Conservation (phyloP, 1,140 invertebrate genomes). For the Pogonomyrmex barbatus region DNA sequence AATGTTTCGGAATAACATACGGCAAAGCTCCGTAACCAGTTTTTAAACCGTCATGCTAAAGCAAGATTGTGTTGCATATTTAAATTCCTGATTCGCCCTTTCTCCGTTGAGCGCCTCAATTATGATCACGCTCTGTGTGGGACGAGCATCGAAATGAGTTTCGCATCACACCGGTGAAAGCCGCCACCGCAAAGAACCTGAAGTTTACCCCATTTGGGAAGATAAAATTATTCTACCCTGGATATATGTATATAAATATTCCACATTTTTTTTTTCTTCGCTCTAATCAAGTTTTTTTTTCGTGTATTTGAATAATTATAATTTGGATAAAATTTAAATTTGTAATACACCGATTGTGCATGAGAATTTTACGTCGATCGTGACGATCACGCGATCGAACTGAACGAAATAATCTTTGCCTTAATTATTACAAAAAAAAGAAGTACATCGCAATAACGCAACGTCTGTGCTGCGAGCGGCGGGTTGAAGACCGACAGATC, state of each 20-base stretch:
- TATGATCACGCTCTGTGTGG: constrained; percentile 29
- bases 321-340: constrained; percentile 19
- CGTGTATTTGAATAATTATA: not conserved
- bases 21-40: constrained; percentile 20
- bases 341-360: not conserved
- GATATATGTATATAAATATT: not conserved
- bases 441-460: not conserved
- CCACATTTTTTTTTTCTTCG: not conserved
- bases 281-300: not conserved
- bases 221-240: constrained; percentile 4
- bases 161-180: constrained; percentile 21
- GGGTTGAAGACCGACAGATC: not conserved
- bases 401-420: not conserved
- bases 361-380: not conserved
- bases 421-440: not conserved
- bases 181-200: constrained; percentile 4
- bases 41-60: not conserved
- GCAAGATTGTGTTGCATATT: constrained; percentile 23
- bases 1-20: not conserved
- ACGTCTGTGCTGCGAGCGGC: not conserved
- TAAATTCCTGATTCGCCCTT: constrained; percentile 33
- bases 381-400: not conserved
- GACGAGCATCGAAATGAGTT: constrained; percentile 40
- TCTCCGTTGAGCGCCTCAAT: not conserved
- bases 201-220: constrained; percentile 5